These are phyloP conservation scores for Aricia artaxerxes DNA, from an alignment of 2,888 invertebrate genomes.

Conservation along the genomic window DNA sequence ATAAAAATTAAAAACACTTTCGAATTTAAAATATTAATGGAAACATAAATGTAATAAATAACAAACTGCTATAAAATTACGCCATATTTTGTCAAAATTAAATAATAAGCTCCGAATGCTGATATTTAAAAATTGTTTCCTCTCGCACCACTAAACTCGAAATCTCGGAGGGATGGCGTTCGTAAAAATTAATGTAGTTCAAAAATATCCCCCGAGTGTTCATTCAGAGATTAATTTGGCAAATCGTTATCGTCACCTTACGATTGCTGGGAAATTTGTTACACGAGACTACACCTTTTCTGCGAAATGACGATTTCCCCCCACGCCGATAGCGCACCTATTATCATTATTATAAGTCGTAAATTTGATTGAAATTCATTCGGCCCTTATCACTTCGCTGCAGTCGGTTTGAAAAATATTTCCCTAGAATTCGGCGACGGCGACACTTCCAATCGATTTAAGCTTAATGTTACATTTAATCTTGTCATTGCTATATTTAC, in stretches of 20 bases:
- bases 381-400: slow-evolving; percentile 72
- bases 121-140: slow-evolving; percentile 14
- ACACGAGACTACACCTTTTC: slow-evolving; percentile 78
- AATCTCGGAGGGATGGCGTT: slow-evolving; percentile 3
- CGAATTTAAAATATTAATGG: neutral
- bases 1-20: no score
- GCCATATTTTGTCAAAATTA: neutral
- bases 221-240: slow-evolving; percentile 71
- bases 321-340: slow-evolving; percentile 73
- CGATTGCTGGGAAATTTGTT: slow-evolving; percentile 77
- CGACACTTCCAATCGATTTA: slow-evolving; percentile 74
- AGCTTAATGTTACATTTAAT: slow-evolving; percentile 71
- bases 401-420: slow-evolving; percentile 78
- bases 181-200: slow-evolving; percentile 24
- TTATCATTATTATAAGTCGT: slow-evolving; percentile 80
- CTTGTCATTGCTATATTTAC: slow-evolving; percentile 50
- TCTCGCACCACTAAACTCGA: slow-evolving; percentile 4
- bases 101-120: neutral
- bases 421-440: slow-evolving; percentile 59
- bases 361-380: slow-evolving; percentile 80
- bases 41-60: neutral
- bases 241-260: slow-evolving; percentile 76
- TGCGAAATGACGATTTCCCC: slow-evolving; percentile 75
- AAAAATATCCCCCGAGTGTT: slow-evolving; percentile 40
- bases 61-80: neutral